A percentile compares a stretch with the other conserved stretches of the same genome.
These are phyloP conservation scores for Hylyphantes graminicola DNA, from an alignment of 1,140 invertebrate species.

Conservation along the genomic window DNA sequence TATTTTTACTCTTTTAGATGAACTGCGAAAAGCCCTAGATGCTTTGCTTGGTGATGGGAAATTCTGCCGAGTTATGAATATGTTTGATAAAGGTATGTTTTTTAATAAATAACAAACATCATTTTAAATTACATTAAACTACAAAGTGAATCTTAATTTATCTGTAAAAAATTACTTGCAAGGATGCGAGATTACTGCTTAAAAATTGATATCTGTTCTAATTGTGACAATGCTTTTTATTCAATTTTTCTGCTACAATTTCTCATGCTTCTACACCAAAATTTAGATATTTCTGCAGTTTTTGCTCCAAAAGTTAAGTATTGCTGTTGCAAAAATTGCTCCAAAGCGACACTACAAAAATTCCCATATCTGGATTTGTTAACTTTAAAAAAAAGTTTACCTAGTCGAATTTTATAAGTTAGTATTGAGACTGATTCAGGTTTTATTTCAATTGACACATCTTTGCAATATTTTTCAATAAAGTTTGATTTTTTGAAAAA, in stretches of 20 bases:
- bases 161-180: background rate
- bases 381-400: too few relatives aligned
- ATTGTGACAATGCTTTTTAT: background rate
- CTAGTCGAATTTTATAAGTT: too few relatives aligned
- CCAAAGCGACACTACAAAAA: too few relatives aligned
- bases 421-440: too few relatives aligned
- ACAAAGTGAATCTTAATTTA: background rate
- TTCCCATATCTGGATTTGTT: too few relatives aligned
- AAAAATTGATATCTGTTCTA: background rate
- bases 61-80: constrained; percentile 33
- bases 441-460: too few relatives aligned
- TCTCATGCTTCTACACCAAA: too few relatives aligned
- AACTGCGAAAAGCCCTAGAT: constrained; percentile 5
- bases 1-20: constrained; percentile 2
- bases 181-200: background rate
- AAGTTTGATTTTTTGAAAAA: too few relatives aligned
- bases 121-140: background rate
- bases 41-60: constrained; percentile 35
- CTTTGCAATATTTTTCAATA: too few relatives aligned
- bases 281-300: too few relatives aligned
- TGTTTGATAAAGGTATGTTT: constrained; percentile 29
- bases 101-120: background rate
- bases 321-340: too few relatives aligned
- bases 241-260: background rate
- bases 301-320: too few relatives aligned